Conservation (phyloP, 2,888 invertebrate species). For the Leptinotarsa juncta region DNA sequence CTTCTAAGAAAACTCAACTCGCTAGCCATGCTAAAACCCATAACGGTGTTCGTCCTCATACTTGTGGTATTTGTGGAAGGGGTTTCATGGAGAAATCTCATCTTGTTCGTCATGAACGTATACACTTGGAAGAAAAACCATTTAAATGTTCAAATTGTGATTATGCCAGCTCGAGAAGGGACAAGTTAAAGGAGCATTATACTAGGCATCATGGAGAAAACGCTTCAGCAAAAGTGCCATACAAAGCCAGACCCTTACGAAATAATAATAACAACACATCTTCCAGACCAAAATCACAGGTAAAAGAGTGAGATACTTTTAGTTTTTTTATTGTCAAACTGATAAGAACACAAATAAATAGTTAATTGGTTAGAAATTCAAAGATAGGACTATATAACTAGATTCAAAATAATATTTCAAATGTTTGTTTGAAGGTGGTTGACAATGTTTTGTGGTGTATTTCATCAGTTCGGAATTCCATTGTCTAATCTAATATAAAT, state of each 20-base stretch:
- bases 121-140: constrained; percentile 74
- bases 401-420: not conserved
- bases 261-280: constrained; percentile 48
- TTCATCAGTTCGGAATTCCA: no score
- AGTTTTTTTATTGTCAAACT: no score
- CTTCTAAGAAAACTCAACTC: constrained; percentile 74
- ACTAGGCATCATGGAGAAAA: constrained; percentile 68
- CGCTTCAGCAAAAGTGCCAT: constrained; percentile 68
- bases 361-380: not conserved
- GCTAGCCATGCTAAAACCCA: constrained; percentile 75
- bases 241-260: constrained; percentile 66
- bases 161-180: constrained; percentile 73
- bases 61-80: constrained; percentile 72
- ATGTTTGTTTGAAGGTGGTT: no score
- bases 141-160: constrained; percentile 75
- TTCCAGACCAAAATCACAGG: constrained; percentile 60
- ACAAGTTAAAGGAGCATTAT: constrained; percentile 74
- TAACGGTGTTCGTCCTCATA: constrained; percentile 66
- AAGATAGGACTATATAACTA: not conserved
- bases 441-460: no score
- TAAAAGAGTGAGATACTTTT: constrained; percentile 36
- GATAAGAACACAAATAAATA: no score
- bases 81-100: constrained; percentile 77
- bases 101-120: constrained; percentile 74
- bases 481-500: no score